Percentiles rank a stretch among this genome's conserved stretches.
These are phyloP conservation scores for Pelobates cultripes DNA, from an alignment of 2,797 vertebrate species.

Conservation along the genomic window DNA sequence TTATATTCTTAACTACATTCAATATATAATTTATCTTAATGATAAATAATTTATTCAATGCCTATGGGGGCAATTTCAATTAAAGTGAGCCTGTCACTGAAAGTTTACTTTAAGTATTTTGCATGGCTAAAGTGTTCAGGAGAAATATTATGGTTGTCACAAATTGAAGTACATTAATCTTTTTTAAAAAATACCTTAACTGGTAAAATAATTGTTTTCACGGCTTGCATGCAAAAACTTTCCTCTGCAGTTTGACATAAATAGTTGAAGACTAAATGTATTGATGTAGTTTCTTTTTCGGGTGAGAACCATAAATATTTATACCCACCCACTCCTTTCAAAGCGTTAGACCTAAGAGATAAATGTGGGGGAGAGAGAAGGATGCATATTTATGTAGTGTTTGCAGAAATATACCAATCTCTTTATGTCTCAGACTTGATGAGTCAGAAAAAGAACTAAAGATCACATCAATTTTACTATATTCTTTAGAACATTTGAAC, in stretches of 20 bases:
- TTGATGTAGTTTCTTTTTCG: conserved; percentile 61
- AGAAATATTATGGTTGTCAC: too few relatives aligned
- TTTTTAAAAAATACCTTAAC: too few relatives aligned
- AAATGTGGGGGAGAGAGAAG: conserved; percentile 62
- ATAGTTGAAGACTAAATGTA: conserved; percentile 50
- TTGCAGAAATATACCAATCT: conserved; percentile 62
- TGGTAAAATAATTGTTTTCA: too few relatives aligned
- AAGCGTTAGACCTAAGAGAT: conserved; percentile 63
- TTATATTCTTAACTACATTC: too few relatives aligned
- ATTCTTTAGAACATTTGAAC: conserved; percentile 55
- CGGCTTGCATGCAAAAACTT: not conserved
- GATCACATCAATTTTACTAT: conserved; percentile 56
- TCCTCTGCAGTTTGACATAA: not conserved
- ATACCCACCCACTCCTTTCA: conserved; percentile 60
- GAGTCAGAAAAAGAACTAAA: conserved; percentile 59
- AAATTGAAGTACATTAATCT: too few relatives aligned
- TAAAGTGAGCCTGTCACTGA: too few relatives aligned
- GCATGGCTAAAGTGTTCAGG: too few relatives aligned
- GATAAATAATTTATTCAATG: too few relatives aligned
- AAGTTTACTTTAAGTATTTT: too few relatives aligned
- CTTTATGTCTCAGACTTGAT: conserved; percentile 62
- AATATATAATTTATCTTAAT: too few relatives aligned
- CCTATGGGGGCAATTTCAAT: too few relatives aligned
- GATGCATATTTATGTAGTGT: conserved; percentile 61
- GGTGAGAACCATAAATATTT: conserved; percentile 66